phyloP scores from a whole-genome alignment of 2,888 invertebrate species.

The Nesidiocoris tenuis region DNA sequence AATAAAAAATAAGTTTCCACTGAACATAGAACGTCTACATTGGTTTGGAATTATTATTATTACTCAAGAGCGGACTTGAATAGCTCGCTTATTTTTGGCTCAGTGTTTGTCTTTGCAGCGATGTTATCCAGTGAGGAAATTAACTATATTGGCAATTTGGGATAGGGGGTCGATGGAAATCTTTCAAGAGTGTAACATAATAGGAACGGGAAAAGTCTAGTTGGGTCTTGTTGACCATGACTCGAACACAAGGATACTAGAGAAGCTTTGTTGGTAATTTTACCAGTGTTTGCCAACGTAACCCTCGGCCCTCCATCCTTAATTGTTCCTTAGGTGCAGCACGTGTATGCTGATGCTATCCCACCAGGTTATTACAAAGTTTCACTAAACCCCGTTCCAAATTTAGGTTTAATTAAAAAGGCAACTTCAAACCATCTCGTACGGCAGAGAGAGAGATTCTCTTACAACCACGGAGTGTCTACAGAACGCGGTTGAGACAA shows the following conservation, averaged over 20 bases:
- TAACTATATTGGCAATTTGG: too few species aligned
- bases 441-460: background rate
- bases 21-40: too few species aligned
- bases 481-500: background rate
- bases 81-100: too few species aligned
- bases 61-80: too few species aligned
- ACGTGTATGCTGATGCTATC: slow-evolving; percentile 22
- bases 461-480: background rate
- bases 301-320: slow-evolving; percentile 8
- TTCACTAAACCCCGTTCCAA: slow-evolving; percentile 14
- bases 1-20: too few species aligned
- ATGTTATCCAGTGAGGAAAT: too few species aligned
- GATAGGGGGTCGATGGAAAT: background rate
- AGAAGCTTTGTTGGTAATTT: background rate
- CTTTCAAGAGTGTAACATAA: background rate
- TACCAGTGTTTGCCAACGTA: slow-evolving; percentile 17
- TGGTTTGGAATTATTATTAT: too few species aligned
- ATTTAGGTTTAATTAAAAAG: slow-evolving; percentile 30
- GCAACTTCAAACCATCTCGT: slow-evolving; percentile 2
- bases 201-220: background rate
- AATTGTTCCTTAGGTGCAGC: slow-evolving; percentile 18
- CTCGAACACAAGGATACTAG: background rate
- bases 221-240: background rate
- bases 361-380: slow-evolving; percentile 14
- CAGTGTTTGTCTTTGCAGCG: too few species aligned